Evolutionary conservation across 2,113 vertebrate genomes (phyloP).

Genomic region (Hydropotes inermis): DNA sequence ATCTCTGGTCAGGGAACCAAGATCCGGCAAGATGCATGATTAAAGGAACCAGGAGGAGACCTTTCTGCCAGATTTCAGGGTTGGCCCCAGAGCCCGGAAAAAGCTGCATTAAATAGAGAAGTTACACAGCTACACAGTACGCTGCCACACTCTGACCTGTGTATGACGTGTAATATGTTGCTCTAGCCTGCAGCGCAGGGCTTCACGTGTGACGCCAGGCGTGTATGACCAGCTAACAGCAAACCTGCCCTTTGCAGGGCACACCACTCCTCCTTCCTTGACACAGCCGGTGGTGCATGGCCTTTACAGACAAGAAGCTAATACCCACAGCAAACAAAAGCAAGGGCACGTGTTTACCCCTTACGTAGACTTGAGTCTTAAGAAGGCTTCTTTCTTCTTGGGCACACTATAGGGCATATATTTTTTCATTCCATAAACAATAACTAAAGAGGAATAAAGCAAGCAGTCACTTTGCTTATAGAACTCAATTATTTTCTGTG

Average conservation of each 20-base stretch:
- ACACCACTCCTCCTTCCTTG: background rate
- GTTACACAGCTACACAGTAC: background rate
- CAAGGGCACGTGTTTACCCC: background rate
- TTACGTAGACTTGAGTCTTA: background rate
- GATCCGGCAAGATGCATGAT: background rate
- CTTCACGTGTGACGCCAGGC: background rate
- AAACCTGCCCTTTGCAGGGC: background rate
- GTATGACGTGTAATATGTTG: background rate
- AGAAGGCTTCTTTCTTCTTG: background rate
- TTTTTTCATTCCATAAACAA: background rate
- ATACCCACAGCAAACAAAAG: background rate
- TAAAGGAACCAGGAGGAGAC: background rate
- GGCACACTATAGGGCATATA: background rate
- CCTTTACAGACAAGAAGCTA: background rate
- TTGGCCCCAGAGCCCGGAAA: background rate
- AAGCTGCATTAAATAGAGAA: background rate
- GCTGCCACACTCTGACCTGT: background rate
- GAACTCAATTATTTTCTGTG: background rate
- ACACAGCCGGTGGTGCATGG: fast-evolving
- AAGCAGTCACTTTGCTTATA: background rate
- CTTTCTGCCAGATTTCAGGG: background rate
- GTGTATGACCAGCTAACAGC: background rate
- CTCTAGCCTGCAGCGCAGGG: background rate
- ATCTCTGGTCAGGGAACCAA: background rate
- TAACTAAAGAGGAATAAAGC: background rate